These are phyloP conservation scores for Eumacrocentrus americanus DNA, from an alignment of 2,888 invertebrate genomes.

Conservation along the genomic window DNA sequence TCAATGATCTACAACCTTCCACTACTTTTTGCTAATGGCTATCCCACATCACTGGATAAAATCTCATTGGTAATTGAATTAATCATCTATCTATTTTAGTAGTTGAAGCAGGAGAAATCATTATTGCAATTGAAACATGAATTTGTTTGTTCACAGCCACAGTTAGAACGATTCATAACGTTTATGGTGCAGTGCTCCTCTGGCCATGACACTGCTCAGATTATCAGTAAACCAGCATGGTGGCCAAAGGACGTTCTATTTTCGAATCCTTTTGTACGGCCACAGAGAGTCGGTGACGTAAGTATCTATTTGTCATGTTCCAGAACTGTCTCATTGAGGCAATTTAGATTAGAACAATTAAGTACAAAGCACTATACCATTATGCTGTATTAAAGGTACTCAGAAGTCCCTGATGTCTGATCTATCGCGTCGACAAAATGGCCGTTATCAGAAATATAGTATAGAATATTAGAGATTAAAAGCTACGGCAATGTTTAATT, in stretches of 20 bases:
- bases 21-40: constrained; percentile 73
- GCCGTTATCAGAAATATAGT: too few species aligned
- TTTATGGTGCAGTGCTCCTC: constrained; percentile 79
- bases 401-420: too few species aligned
- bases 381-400: too few species aligned
- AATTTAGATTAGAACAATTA: too few species aligned
- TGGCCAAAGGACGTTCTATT: constrained; percentile 74
- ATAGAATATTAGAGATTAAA: too few species aligned
- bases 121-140: too few species aligned
- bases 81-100: too few species aligned
- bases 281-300: constrained; percentile 63
- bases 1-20: constrained; percentile 76
- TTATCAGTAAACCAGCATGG: constrained; percentile 70
- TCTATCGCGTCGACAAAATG: constrained; percentile 16
- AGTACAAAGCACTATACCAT: too few species aligned
- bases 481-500: too few species aligned
- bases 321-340: too few species aligned
- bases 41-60: constrained; percentile 71
- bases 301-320: constrained; percentile 42
- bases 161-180: constrained; percentile 74
- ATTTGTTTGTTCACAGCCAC: constrained; percentile 52
- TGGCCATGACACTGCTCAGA: constrained; percentile 68
- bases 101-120: too few species aligned
- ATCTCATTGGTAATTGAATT: constrained; percentile 65
- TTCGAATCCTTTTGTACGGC: constrained; percentile 69